These are phyloP conservation scores for Scopus umbretta DNA, from an alignment of 2,113 vertebrate genomes.

Conservation along the genomic window DNA sequence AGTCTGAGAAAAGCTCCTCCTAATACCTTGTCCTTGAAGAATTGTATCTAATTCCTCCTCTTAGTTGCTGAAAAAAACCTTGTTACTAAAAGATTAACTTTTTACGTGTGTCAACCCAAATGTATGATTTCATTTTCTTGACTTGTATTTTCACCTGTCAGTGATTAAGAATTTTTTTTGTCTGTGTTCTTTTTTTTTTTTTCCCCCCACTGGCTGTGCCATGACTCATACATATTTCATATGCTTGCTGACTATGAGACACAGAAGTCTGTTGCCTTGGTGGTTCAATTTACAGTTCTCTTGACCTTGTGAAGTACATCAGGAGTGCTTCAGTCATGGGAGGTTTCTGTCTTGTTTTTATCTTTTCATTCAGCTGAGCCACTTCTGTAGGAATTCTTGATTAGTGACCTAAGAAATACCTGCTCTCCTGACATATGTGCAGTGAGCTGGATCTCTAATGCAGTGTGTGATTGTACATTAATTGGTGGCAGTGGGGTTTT, in stretches of 20 bases:
- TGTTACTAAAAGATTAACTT: neutral
- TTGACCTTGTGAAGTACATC: neutral
- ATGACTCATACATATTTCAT: neutral
- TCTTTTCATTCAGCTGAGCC: neutral
- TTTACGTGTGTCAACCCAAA: neutral
- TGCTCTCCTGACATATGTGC: fast-evolving
- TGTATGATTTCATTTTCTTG: neutral
- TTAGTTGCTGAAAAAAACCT: neutral
- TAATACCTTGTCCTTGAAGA: neutral
- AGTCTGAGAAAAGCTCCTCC: neutral
- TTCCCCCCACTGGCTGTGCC: neutral
- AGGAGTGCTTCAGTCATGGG: neutral
- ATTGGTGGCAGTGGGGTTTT: neutral
- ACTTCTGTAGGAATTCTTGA: neutral
- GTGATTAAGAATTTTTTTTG: neutral
- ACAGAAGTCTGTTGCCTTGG: neutral
- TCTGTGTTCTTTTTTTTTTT: neutral
- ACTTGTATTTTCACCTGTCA: neutral
- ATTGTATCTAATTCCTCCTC: neutral
- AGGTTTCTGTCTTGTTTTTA: neutral
- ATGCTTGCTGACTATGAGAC: neutral
- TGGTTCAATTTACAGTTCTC: neutral
- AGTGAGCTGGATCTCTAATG: neutral
- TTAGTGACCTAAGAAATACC: neutral
- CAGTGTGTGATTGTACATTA: neutral